These are phyloP conservation scores for Chaenocephalus aceratus DNA, from an alignment of 2,113 vertebrate species.

Conservation along the genomic window DNA sequence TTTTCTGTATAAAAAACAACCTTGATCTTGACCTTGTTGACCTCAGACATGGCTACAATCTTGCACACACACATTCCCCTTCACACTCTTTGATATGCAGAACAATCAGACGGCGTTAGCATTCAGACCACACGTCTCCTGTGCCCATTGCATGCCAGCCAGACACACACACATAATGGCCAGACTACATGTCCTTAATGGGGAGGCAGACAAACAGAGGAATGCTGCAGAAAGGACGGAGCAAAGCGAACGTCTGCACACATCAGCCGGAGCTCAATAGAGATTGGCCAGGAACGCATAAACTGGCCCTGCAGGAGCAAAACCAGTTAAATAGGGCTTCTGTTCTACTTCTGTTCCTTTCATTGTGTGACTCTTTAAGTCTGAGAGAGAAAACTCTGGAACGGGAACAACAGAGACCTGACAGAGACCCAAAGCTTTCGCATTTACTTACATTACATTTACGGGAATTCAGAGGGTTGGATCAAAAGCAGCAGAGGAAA, in stretches of 20 bases:
- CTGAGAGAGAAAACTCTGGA: constrained; percentile 66
- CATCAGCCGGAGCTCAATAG: constrained; percentile 74
- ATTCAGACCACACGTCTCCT: constrained; percentile 67
- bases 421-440: constrained; percentile 40
- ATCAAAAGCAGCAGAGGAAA: no score
- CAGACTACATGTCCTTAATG: constrained; percentile 70
- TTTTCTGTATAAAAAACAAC: neutral
- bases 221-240: constrained; percentile 67
- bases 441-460: constrained; percentile 25
- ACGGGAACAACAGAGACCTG: constrained; percentile 39
- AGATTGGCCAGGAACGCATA: constrained; percentile 78
- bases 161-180: constrained; percentile 68
- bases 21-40: constrained; percentile 35
- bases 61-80: constrained; percentile 25
- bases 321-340: constrained; percentile 66
- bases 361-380: constrained; percentile 55
- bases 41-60: constrained; percentile 32
- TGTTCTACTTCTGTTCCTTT: constrained; percentile 53
- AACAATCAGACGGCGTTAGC: constrained; percentile 69
- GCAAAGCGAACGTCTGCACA: constrained; percentile 70
- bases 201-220: constrained; percentile 71
- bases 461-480: no score
- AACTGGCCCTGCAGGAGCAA: constrained; percentile 69
- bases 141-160: constrained; percentile 48
- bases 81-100: constrained; percentile 37